Evolutionary conservation across 1,140 invertebrate genomes (phyloP).

Genomic region (Drosophila pallidifrons): DNA sequence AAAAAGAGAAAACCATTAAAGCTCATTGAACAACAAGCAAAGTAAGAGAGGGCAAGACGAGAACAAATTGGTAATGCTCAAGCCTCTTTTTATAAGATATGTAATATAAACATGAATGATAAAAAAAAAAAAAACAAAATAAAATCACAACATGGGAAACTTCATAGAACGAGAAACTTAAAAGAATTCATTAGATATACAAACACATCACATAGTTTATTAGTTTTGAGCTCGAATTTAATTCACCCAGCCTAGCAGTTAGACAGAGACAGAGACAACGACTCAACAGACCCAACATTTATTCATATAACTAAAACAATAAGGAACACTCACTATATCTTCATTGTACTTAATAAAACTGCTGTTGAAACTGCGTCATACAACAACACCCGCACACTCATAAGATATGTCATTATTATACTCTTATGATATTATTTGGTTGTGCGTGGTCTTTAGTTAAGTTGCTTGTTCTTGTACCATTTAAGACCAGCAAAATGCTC

Average conservation of each 20-base stretch:
- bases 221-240: slow-evolving; percentile 75
- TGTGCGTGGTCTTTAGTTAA: slow-evolving; percentile 1
- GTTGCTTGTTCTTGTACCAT: slow-evolving; percentile 28
- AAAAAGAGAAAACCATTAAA: slow-evolving; percentile 32
- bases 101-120: slow-evolving; percentile 20
- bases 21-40: slow-evolving; percentile 49
- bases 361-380: slow-evolving; percentile 20
- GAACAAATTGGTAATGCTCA: slow-evolving; percentile 36
- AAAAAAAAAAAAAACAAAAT: slow-evolving; percentile 23
- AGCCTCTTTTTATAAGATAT: slow-evolving; percentile 35
- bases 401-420: neutral
- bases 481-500: slow-evolving; percentile 35
- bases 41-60: neutral
- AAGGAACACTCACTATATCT: slow-evolving; percentile 2
- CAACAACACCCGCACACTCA: slow-evolving; percentile 1
- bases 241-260: slow-evolving; percentile 69
- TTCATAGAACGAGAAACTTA: slow-evolving; percentile 42
- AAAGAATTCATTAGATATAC: slow-evolving; percentile 22
- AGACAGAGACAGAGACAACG: slow-evolving; percentile 37
- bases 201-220: slow-evolving; percentile 34
- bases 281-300: slow-evolving; percentile 35
- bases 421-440: neutral
- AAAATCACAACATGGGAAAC: neutral
- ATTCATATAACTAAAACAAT: slow-evolving; percentile 27
- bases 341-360: slow-evolving; percentile 60